phyloP scores from a whole-genome alignment of 2,888 invertebrate genomes.

The Adela reaumurella region DNA sequence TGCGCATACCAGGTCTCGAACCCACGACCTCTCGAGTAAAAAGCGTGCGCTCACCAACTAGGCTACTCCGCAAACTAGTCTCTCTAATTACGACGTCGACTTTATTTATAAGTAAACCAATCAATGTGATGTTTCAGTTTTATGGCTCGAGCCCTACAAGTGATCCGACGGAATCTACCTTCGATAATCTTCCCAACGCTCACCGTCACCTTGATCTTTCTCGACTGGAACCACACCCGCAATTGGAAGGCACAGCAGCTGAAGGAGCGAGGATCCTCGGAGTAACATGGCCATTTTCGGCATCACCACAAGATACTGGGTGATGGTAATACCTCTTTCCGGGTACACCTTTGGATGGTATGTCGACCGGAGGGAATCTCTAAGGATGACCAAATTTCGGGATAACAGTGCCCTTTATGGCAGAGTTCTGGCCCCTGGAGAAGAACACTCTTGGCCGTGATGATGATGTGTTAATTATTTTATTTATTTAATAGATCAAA shows the following conservation, averaged over 20 bases:
- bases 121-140: slow-evolving; percentile 30
- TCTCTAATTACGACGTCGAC: too few species aligned
- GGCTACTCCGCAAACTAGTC: too few species aligned
- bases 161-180: slow-evolving; percentile 62
- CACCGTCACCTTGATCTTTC: slow-evolving; percentile 57
- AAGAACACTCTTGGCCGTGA: slow-evolving; percentile 72
- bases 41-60: too few species aligned
- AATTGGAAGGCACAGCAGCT: slow-evolving; percentile 62
- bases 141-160: slow-evolving; percentile 49
- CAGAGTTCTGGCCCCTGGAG: slow-evolving; percentile 59
- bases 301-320: slow-evolving; percentile 48
- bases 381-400: slow-evolving; percentile 67
- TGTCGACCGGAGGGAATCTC: slow-evolving; percentile 66
- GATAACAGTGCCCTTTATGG: slow-evolving; percentile 80
- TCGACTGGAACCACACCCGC: slow-evolving; percentile 70
- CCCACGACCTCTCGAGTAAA: too few species aligned
- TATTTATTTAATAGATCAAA: not conserved
- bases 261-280: slow-evolving; percentile 20
- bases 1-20: too few species aligned
- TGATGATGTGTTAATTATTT: slow-evolving; percentile 1
- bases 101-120: too few species aligned
- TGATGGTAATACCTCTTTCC: slow-evolving; percentile 48
- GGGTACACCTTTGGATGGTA: slow-evolving; percentile 61
- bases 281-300: slow-evolving; percentile 60
- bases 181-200: slow-evolving; percentile 66